A percentile compares a stretch with the other conserved stretches of the same genome.
These are phyloP conservation scores for Apodemus sylvaticus DNA, from an alignment of 2,113 vertebrate species.

Conservation along the genomic window DNA sequence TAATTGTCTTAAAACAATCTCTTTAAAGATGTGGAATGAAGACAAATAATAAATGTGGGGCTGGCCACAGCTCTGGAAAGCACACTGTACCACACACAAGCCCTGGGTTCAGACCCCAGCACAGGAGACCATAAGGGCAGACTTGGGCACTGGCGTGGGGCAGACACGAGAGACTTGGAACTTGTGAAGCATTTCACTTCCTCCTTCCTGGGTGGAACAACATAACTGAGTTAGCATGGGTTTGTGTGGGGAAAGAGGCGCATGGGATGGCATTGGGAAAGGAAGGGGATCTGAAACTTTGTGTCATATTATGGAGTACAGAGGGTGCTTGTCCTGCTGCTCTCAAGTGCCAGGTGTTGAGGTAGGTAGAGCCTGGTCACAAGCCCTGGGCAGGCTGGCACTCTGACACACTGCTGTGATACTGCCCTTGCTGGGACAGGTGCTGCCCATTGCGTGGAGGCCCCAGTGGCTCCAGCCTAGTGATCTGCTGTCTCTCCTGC, in stretches of 20 bases:
- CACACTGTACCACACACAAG: neutral
- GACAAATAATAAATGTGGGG: neutral
- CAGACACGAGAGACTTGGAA: neutral
- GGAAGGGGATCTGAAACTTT: constrained; percentile 52
- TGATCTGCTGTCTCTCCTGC: neutral
- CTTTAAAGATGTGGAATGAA: constrained; percentile 4
- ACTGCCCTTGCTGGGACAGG: neutral
- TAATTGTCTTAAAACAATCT: neutral
- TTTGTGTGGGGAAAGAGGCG: neutral
- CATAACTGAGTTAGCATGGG: accelerated
- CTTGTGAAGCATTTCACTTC: neutral
- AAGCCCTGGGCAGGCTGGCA: neutral
- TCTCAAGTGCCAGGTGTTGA: neutral
- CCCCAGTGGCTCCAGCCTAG: neutral
- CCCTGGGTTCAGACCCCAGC: neutral
- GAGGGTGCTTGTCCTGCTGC: neutral
- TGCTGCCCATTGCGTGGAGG: neutral
- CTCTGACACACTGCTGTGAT: neutral
- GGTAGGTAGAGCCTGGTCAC: neutral
- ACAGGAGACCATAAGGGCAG: too few relatives aligned
- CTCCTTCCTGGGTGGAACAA: neutral
- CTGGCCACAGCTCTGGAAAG: neutral
- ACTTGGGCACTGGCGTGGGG: too few relatives aligned
- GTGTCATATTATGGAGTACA: constrained; percentile 1
- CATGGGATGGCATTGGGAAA: neutral